A percentile compares a stretch with the other conserved stretches of the same genome.
Evolutionary conservation across 2,113 vertebrate species (phyloP).

Genomic region (Holacanthus passer): DNA sequence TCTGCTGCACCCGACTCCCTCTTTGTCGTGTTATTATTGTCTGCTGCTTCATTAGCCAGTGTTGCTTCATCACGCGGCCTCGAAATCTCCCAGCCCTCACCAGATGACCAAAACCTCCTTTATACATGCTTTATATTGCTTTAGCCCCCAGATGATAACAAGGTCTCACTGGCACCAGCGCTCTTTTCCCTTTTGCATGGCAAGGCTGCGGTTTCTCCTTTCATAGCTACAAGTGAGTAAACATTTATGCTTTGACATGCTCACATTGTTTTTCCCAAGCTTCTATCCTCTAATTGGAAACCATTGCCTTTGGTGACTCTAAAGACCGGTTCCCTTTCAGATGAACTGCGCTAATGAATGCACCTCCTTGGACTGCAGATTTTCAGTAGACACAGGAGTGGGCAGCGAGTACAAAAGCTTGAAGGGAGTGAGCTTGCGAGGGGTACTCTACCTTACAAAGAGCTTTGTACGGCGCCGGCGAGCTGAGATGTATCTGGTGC

Average conservation of each 20-base stretch:
- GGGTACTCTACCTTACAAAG: constrained; percentile 43
- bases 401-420: constrained; percentile 35
- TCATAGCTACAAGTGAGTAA: constrained; percentile 57
- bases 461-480: constrained; percentile 30
- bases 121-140: constrained; percentile 46
- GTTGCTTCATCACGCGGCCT: constrained; percentile 72
- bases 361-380: constrained; percentile 29
- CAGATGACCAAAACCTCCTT: constrained; percentile 61
- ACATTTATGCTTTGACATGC: constrained; percentile 53
- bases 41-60: constrained; percentile 74
- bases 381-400: constrained; percentile 16
- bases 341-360: constrained; percentile 55
- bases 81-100: constrained; percentile 61
- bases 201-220: constrained; percentile 48
- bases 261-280: constrained; percentile 38
- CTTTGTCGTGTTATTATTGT: constrained; percentile 63
- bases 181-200: constrained; percentile 34
- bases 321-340: constrained; percentile 36
- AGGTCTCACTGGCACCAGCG: constrained; percentile 32
- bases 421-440: constrained; percentile 9
- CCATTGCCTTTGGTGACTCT: constrained; percentile 55
- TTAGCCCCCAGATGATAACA: constrained; percentile 59
- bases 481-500: constrained; percentile 55
- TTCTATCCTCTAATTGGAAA: constrained; percentile 61
- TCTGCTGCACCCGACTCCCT: constrained; percentile 30